Conservation (phyloP, 1,140 invertebrate species). For the Sipha flava region DNA sequence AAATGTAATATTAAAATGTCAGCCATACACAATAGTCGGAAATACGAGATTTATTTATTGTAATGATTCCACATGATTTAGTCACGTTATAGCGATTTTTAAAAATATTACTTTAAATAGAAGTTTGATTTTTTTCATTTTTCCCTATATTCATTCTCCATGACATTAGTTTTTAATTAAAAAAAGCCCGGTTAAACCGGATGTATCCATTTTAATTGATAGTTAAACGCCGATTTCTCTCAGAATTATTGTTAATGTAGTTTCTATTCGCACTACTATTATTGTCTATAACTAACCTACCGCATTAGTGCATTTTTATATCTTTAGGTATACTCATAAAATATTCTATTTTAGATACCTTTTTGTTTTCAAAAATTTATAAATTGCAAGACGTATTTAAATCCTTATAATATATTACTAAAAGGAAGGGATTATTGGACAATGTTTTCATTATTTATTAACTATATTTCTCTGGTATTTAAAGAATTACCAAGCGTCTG, state of each 20-base stretch:
- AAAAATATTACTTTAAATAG: conserved; percentile 2
- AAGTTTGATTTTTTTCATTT: background rate
- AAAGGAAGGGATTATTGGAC: background rate
- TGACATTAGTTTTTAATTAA: conserved; percentile 27
- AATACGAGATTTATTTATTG: background rate
- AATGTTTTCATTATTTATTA: background rate
- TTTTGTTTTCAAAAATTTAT: no score
- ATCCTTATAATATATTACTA: no score
- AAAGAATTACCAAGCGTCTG: background rate
- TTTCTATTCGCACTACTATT: conserved; percentile 9
- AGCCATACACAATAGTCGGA: background rate
- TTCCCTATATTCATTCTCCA: background rate
- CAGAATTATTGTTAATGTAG: background rate
- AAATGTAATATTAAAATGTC: background rate
- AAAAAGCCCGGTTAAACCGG: conserved; percentile 18
- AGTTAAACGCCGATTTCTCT: conserved; percentile 18
- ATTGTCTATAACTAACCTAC: background rate
- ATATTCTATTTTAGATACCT: background rate
- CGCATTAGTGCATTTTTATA: background rate
- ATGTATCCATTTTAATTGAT: conserved; percentile 18
- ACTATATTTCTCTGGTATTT: background rate
- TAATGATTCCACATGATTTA: background rate
- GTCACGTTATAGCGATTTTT: background rate
- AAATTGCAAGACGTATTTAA: no score
- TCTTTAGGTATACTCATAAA: background rate